Evolutionary conservation across 2,113 vertebrate species (phyloP).

Genomic region (Heterocephalus glaber): DNA sequence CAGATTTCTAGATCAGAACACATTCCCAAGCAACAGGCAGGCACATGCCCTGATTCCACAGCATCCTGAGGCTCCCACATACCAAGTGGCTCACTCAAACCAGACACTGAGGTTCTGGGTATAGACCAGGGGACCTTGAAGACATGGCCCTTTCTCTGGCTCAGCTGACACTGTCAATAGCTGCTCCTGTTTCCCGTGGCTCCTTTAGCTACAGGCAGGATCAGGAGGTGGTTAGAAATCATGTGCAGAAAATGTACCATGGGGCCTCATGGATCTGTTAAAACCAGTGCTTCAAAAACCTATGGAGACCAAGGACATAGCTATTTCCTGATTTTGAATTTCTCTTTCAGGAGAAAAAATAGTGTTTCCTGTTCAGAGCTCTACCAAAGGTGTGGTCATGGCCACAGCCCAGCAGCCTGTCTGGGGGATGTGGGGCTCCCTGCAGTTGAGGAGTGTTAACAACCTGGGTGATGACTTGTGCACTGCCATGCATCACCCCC

Average conservation of each 20-base stretch:
- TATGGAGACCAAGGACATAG: slow-evolving; percentile 50
- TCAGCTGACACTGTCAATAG: not conserved
- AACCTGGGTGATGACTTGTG: not conserved
- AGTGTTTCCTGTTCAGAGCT: slow-evolving; percentile 43
- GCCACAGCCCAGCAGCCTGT: not conserved
- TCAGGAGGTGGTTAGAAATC: not conserved
- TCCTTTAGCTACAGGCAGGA: not conserved
- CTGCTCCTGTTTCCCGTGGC: not conserved
- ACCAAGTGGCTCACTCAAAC: not conserved
- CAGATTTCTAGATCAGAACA: slow-evolving; percentile 68
- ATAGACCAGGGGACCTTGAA: not conserved
- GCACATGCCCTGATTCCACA: not conserved
- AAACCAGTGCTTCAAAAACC: slow-evolving; percentile 19
- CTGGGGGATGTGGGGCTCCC: not conserved
- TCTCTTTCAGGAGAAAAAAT: slow-evolving; percentile 43
- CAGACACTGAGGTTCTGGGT: not conserved
- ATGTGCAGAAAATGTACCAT: not conserved
- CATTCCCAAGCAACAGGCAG: not conserved
- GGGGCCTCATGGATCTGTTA: not conserved
- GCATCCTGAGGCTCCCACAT: not conserved
- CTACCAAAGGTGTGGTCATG: slow-evolving; percentile 45
- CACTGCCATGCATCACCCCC: not conserved
- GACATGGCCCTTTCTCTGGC: slow-evolving; percentile 15
- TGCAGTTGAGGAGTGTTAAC: not conserved
- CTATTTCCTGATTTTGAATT: slow-evolving; percentile 63